phyloP scores from a whole-genome alignment of 2,888 invertebrate species.

The Thecocarcelia acutangulata region DNA sequence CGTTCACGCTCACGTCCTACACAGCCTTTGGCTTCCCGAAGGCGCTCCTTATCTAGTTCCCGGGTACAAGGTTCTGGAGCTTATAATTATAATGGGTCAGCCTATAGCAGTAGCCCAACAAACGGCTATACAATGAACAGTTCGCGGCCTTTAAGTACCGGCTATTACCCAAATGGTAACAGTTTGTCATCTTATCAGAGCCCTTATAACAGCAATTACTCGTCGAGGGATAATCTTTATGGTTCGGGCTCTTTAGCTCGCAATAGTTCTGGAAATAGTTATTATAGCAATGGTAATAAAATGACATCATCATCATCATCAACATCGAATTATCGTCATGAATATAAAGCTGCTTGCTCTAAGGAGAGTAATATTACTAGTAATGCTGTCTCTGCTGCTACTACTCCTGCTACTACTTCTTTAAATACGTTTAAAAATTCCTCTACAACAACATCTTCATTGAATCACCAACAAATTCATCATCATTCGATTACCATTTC shows the following conservation, averaged over 20 bases:
- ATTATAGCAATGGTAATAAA: conserved; percentile 75
- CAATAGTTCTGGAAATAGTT: conserved; percentile 72
- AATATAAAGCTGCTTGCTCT: conserved; percentile 63
- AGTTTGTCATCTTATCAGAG: conserved; percentile 75
- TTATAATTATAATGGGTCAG: conserved; percentile 73
- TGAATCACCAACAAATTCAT: conserved; percentile 62
- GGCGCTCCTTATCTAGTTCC: conserved; percentile 83
- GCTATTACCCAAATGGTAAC: conserved; percentile 76
- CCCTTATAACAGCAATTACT: conserved; percentile 79
- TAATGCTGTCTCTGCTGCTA: conserved; percentile 72
- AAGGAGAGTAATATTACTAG: conserved; percentile 64
- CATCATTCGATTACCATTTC: conserved; percentile 67
- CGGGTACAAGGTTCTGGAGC: conserved; percentile 76
- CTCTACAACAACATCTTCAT: conserved; percentile 56
- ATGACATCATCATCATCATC: conserved; percentile 66
- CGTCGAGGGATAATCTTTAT: conserved; percentile 80
- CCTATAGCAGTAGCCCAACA: conserved; percentile 70
- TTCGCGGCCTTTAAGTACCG: conserved; percentile 79
- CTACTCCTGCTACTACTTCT: conserved; percentile 69
- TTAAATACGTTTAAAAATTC: conserved; percentile 53
- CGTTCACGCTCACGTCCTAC: conserved; percentile 80
- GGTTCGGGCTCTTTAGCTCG: conserved; percentile 71
- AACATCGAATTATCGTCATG: conserved; percentile 64
- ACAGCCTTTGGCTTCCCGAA: conserved; percentile 79
- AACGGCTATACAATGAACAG: conserved; percentile 70